Evolutionary conservation across 2,113 vertebrate species (phyloP).

Genomic region (Sander vitreus): DNA sequence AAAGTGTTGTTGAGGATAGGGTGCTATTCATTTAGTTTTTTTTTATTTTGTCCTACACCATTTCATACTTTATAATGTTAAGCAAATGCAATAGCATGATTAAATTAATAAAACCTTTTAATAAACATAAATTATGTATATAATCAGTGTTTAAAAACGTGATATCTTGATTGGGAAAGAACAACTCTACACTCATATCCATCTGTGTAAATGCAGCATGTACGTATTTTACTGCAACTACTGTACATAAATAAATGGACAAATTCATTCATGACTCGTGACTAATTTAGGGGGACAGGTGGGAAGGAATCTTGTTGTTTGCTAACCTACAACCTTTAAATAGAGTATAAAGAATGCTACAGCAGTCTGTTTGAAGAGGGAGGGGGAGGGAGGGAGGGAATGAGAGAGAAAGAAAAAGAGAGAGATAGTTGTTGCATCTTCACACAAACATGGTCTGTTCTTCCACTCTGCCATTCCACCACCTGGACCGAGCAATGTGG

Average conservation of each 20-base stretch:
- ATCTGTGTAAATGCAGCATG: constrained; percentile 2
- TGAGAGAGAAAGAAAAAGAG: constrained; percentile 56
- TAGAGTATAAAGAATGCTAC: constrained; percentile 75
- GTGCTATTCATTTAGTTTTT: constrained; percentile 41
- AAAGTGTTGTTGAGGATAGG: constrained; percentile 48
- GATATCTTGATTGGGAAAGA: constrained; percentile 5
- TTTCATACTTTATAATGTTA: constrained; percentile 31
- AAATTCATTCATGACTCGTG: constrained; percentile 74
- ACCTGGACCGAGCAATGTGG: constrained; percentile 80
- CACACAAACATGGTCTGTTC: constrained; percentile 82
- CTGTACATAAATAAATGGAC: constrained; percentile 49
- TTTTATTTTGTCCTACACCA: constrained; percentile 8
- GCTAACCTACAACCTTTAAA: constrained; percentile 81
- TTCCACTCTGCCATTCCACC: constrained; percentile 83
- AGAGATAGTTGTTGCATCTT: constrained; percentile 80
- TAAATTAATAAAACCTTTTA: background rate
- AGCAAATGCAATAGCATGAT: background rate
- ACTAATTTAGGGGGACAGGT: constrained; percentile 77
- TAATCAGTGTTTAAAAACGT: constrained; percentile 10
- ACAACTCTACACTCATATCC: background rate
- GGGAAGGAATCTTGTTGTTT: constrained; percentile 75
- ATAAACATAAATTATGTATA: background rate
- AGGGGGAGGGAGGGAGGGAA: constrained; percentile 34
- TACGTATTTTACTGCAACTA: constrained; percentile 30
- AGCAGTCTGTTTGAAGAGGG: constrained; percentile 69